Evolutionary conservation across 2,113 vertebrate species (phyloP), one percentile per base, ranked within the genome.

Genomic region (Noturus placidus): DNA sequence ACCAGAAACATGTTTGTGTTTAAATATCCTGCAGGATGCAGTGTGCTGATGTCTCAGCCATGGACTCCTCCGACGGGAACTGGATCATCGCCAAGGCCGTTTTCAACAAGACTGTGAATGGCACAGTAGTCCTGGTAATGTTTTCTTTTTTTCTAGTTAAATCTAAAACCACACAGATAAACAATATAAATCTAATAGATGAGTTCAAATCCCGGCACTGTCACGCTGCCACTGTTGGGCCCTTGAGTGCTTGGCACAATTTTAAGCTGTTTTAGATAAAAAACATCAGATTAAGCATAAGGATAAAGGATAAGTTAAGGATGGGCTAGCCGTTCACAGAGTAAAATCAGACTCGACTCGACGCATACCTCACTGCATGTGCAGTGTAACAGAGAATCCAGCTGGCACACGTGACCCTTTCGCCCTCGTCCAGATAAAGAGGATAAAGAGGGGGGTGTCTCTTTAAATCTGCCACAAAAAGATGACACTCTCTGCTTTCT

Each of bases 381-480:
- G 15, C 8, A 25, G 22, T 57, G 56, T 6, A 65, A 69, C 33
- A 69, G 10, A 76, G 63, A 38, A 79, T 85, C 69, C 79, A 82
- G 52, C 56, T 85, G 63, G 59, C 67, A 54, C 20, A 42, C 67
- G 22, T 79, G 19, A 56, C 30, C 56, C 81, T 84, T 33, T 57
- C 50, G 52, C 61, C 22, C 2, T 33, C n/a, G 3, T 27, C 33
- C 33, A 20, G 82, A 69, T 84, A 38, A 69, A 81, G 22, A 22
- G 8, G 50, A 30, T 76, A 46, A 61, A 69, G 85, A 81, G 78
- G 33, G 50, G 83, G 83, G 50, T 65, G 7, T 87, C 90, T 86
- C 90, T 90, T 87, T 85, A 89, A 89, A 94, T 88, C 93, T 95
- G 94, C 93, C 95, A 95, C 87, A 92, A 95, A 95, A 95, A 95